Evolutionary conservation across 2,797 vertebrate species (phyloP).

Genomic region (Hozukius guyotensis): DNA sequence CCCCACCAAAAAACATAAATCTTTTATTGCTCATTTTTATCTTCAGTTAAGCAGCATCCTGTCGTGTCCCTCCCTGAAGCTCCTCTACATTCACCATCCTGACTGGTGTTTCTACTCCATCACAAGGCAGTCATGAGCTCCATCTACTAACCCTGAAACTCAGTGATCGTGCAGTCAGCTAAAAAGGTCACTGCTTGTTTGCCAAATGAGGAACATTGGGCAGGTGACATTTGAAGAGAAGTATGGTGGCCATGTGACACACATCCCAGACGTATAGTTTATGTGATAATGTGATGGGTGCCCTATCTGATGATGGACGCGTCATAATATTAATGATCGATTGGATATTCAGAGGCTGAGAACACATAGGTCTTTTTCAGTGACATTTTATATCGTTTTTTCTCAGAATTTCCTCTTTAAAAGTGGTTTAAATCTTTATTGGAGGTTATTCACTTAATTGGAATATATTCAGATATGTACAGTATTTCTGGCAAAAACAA

Average conservation of each 20-base stretch:
- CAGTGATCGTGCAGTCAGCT: not conserved
- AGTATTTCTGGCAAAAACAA: constrained; percentile 20
- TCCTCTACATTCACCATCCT: not conserved
- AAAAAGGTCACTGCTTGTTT: constrained; percentile 11
- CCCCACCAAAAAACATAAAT: not conserved
- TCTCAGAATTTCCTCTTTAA: not conserved
- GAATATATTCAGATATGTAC: not conserved
- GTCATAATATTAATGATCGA: not conserved
- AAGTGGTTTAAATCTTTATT: not conserved
- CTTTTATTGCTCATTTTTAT: not conserved
- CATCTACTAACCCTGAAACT: not conserved
- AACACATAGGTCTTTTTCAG: not conserved
- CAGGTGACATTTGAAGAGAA: not conserved
- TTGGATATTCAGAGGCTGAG: not conserved
- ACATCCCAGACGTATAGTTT: not conserved
- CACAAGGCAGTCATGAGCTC: constrained; percentile 25
- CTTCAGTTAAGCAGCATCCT: not conserved
- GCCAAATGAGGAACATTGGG: not conserved
- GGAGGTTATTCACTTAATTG: not conserved
- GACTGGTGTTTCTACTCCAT: not conserved
- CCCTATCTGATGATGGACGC: not conserved
- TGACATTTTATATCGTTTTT: not conserved
- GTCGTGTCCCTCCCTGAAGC: not conserved
- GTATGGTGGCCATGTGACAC: not conserved
- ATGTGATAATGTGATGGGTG: not conserved